Conservation (phyloP, 2,888 invertebrate genomes). For the Scrobipalpa atriplicella region DNA sequence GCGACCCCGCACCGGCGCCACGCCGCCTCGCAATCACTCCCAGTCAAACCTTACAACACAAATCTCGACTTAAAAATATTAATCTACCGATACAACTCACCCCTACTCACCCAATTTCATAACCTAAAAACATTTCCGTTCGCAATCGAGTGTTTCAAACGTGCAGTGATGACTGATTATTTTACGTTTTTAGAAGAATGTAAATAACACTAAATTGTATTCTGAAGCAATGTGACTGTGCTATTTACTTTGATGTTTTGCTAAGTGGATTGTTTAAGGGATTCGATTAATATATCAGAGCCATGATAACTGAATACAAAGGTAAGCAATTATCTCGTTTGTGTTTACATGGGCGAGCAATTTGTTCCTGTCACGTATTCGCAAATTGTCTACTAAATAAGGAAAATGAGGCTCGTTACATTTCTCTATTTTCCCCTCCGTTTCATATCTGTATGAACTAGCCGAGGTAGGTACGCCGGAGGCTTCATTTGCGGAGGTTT, state of each 20-base stretch:
- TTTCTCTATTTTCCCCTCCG: conserved; percentile 16
- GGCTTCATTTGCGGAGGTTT: conserved; percentile 27
- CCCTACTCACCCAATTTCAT: not conserved
- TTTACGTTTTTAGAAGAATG: conserved; percentile 39
- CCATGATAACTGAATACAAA: conserved; percentile 22
- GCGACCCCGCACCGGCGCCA: conserved; percentile 60
- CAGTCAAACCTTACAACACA: conserved; percentile 52
- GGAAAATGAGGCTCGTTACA: conserved; percentile 21
- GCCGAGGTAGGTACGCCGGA: conserved; percentile 8
- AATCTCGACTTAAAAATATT: conserved; percentile 47
- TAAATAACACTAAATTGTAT: conserved; percentile 31
- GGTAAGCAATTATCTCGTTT: conserved; percentile 26
- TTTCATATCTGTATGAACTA: conserved; percentile 19
- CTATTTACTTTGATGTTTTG: conserved; percentile 31
- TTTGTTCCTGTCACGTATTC: conserved; percentile 22
- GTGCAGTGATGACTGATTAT: conserved; percentile 36
- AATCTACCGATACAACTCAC: conserved; percentile 31
- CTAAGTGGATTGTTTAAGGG: conserved; percentile 33
- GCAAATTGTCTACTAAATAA: conserved; percentile 23
- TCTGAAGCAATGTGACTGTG: conserved; percentile 38
- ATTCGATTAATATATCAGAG: conserved; percentile 21
- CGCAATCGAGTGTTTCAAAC: conserved; percentile 12
- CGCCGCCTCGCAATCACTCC: conserved; percentile 45
- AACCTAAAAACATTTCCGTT: not conserved
- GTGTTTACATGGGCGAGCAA: conserved; percentile 20